Base-by-base conservation (phyloP, 2,888 invertebrate genomes). In the Eubasilissa splendida region DNA sequence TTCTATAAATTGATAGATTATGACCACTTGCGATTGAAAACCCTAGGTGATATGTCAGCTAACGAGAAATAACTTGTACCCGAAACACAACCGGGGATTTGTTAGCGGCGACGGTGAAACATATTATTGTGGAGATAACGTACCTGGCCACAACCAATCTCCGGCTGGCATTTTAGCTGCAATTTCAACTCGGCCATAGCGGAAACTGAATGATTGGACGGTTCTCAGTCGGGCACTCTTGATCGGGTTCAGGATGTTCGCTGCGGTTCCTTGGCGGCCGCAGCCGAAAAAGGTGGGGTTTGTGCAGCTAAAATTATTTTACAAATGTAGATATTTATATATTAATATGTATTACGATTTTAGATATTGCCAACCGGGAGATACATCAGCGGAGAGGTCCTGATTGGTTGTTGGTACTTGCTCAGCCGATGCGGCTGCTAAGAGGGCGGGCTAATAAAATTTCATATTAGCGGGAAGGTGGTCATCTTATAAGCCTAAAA, bases 121-220 rank as follows among this genome's bases (percentile, higher is more conserved):
- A 58, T 14, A 58, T n/a, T n/a, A n/a, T 3, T 60, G 60, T n/a
- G 14, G 14, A 22, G 14, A 22, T 5, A 22, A 22, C 53, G 52
- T 54, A 54, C 70, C 70, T 8, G 70, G 70, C 70, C 94, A 94
- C 7, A 94, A 86, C 94, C 94, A 94, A 86, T 95, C 94, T 22
- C 95, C 95, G 56, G 91, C 89, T 1, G 95, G 94, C 89, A 93
- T 88, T 86, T 93, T 93, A 1, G 94, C 94, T 76, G 92, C 88
- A 8, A 93, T 90, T 86, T 93, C 93, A 22, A 94, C 87, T 59
- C 88, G 88, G 8, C 94, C 94, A 85, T 93, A 95, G 84, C 89
- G 91, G 87, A 94, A 94, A 82, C 89, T 89, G 87, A 94, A 94
- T 0, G 93, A 92, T 10, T 93, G 84, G 0, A 92, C 89, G 1